These are phyloP conservation scores for Rhagoletis pomonella DNA, from an alignment of 1,140 invertebrate genomes.

Conservation along the genomic window DNA sequence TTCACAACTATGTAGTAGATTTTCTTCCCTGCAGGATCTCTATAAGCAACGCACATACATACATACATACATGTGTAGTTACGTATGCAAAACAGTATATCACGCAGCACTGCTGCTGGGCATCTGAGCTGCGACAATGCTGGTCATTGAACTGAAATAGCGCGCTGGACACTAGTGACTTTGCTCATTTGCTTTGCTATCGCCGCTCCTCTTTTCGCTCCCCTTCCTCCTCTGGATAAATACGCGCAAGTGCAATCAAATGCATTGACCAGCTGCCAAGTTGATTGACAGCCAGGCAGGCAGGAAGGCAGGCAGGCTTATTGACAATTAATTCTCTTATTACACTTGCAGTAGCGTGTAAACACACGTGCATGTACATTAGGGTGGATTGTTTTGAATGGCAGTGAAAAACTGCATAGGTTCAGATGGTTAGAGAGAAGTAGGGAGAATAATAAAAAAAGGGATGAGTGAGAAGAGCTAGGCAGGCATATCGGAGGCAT, in stretches of 20 bases:
- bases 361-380: not conserved
- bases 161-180: not conserved
- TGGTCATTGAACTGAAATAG: slow-evolving; percentile 38
- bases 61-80: not conserved
- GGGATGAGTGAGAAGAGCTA: too few species aligned
- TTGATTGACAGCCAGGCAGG: not conserved
- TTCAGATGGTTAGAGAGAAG: too few species aligned
- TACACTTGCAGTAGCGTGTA: not conserved
- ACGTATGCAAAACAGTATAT: not conserved
- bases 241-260: not conserved
- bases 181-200: not conserved
- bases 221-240: not conserved
- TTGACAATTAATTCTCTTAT: not conserved
- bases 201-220: not conserved
- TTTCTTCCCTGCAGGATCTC: too few species aligned
- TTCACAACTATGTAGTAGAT: too few species aligned
- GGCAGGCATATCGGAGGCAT: too few species aligned
- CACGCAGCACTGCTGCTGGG: too few species aligned
- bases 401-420: too few species aligned
- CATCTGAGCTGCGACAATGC: not conserved
- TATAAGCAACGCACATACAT: not conserved
- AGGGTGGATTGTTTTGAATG: not conserved
- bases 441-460: too few species aligned
- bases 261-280: slow-evolving; percentile 10
- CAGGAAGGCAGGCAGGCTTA: not conserved